phyloP scores from a whole-genome alignment of 2,888 invertebrate species.

The Philereme transversata region DNA sequence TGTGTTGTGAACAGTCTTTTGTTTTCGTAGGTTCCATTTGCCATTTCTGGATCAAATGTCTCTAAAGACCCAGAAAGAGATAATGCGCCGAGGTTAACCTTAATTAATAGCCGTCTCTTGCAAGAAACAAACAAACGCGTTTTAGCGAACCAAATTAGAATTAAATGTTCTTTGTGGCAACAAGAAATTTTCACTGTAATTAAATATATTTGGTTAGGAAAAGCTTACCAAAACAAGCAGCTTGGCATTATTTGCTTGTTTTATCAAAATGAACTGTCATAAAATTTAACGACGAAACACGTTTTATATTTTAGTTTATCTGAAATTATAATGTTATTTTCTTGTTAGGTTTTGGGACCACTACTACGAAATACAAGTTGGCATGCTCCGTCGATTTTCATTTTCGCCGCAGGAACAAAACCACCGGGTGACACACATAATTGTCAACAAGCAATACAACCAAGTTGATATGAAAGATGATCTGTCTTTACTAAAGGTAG shows the following conservation, averaged over 20 bases:
- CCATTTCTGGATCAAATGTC: conserved; percentile 23
- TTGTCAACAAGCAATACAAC: conserved; percentile 88
- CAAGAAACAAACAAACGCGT: conserved; percentile 19
- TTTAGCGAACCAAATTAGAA: neutral
- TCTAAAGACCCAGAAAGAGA: conserved; percentile 20
- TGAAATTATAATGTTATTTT: neutral
- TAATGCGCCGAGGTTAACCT: conserved; percentile 16
- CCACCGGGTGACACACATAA: conserved; percentile 85
- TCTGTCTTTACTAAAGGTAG: conserved; percentile 87
- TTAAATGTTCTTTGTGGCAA: neutral
- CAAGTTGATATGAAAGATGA: conserved; percentile 88
- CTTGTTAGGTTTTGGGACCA: conserved; percentile 84
- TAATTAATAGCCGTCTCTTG: conserved; percentile 36
- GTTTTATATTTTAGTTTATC: no score
- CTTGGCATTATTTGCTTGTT: no score
- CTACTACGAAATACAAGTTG: conserved; percentile 92
- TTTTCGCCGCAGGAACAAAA: conserved; percentile 91
- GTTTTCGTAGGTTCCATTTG: conserved; percentile 19
- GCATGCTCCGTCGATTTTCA: conserved; percentile 89
- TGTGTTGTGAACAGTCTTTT: conserved; percentile 23
- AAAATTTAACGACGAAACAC: no score
- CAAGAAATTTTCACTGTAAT: neutral
- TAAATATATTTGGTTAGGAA: neutral
- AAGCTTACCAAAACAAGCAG: neutral
- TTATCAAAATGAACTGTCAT: no score